Evolutionary conservation across 2,797 vertebrate species (phyloP), one percentile per base, ranked within the genome.

Genomic region (Intellagama lesueurii): DNA sequence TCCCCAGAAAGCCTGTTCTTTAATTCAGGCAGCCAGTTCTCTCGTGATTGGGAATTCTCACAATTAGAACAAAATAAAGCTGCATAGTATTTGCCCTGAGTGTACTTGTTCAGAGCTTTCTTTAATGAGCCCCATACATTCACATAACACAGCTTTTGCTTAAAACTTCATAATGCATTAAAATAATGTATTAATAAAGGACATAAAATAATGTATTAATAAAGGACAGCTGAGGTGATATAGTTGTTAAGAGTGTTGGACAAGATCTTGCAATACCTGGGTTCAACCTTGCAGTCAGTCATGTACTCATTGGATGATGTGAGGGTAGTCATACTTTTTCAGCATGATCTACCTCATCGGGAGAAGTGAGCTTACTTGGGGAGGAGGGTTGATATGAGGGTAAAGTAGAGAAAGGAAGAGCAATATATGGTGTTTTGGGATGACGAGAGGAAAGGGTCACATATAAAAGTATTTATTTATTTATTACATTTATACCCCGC

Each of bases 61-160:
- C 1, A 22, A 94, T 94, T 91, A 95, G 91, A 93, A 87, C 35
- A 91, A 89, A 86, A 93, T 85, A 92, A 92, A 89, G 92, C 91
- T 92, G 92, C 94, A 85, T 92, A 89, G 85, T 89, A 89, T 93
- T 95, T 94, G 95, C 93, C 93, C 94, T 90, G 85, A 94, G 93
- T 90, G 19, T 92, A 94, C 87, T 91, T 94, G 77, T 92, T 92
- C 90, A 85, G 77, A 60, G 75, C 79, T 92, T 93, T 86, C 81
- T 91, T 91, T 88, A 96, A 95, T 93, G 88, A 95, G 92, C 47
- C 93, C 93, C 60, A 70, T 88, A 88, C 73, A 87, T 64, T 94
- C 92, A 69, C 66, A 92, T 52, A 76, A 83, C 87, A 87, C 72
- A 90, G 56, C 91, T 93, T 89, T n/a, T 80, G 60, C 16, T 19